Evolutionary conservation across 2,113 vertebrate genomes (phyloP).

Genomic region (Oryzias woworae): DNA sequence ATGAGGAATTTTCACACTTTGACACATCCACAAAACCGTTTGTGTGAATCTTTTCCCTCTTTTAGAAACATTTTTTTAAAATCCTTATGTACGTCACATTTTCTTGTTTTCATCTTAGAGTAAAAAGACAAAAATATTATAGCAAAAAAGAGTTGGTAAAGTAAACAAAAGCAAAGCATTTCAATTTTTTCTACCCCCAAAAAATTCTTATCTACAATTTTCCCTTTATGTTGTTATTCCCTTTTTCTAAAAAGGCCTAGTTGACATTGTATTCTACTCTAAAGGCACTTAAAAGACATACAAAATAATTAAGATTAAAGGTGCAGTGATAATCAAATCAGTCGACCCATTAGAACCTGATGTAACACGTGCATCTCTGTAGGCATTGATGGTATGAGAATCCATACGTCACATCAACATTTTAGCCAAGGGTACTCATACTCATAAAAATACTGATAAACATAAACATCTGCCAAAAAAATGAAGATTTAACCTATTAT

Average conservation of each 20-base stretch:
- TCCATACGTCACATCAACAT: background rate
- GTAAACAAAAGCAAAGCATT: conserved; percentile 48
- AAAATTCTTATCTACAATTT: conserved; percentile 43
- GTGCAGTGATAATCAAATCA: conserved; percentile 67
- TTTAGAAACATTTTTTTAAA: background rate
- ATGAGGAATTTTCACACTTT: conserved; percentile 22
- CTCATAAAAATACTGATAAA: background rate
- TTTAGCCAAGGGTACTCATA: background rate
- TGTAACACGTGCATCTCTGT: background rate
- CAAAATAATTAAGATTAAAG: conserved; percentile 73
- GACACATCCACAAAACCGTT: conserved; percentile 14
- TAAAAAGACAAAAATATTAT: conserved; percentile 55
- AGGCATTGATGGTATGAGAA: background rate
- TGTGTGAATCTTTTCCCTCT: conserved; percentile 30
- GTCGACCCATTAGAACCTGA: conserved; percentile 38
- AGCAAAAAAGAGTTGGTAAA: conserved; percentile 48
- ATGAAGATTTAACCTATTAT: background rate
- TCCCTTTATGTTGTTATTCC: conserved; percentile 66
- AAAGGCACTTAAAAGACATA: conserved; percentile 90
- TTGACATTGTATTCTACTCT: conserved; percentile 75
- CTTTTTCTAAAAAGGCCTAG: conserved; percentile 64
- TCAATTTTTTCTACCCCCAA: conserved; percentile 12
- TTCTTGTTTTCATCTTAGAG: conserved; percentile 31
- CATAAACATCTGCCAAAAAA: background rate
- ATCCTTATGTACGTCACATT: background rate